These are phyloP conservation scores for Diorhabda carinulata DNA, from an alignment of 1,140 invertebrate genomes.

Conservation along the genomic window DNA sequence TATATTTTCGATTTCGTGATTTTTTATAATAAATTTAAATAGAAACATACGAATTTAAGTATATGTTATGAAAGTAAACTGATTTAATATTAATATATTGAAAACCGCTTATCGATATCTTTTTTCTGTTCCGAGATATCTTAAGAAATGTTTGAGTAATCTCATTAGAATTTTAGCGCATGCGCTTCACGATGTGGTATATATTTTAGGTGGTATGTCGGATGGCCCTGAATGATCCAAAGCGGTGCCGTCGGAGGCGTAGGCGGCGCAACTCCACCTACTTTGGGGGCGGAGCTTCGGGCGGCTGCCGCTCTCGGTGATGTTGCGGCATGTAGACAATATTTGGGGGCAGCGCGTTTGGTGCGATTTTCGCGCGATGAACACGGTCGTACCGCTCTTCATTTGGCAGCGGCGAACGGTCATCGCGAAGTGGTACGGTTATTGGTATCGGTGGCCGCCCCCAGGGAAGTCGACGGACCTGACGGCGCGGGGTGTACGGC, in stretches of 20 bases:
- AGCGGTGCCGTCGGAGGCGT: constrained; percentile 35
- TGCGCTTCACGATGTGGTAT: too few relatives aligned
- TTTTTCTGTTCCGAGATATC: too few relatives aligned
- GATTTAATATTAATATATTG: too few relatives aligned
- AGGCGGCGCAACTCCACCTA: constrained; percentile 30
- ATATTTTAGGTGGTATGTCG: constrained; percentile 34
- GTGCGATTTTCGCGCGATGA: constrained; percentile 44
- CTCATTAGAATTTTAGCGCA: too few relatives aligned
- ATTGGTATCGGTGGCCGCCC: constrained; percentile 48
- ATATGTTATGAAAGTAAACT: too few relatives aligned
- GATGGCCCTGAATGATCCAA: constrained; percentile 37
- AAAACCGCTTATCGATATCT: too few relatives aligned
- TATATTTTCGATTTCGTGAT: too few relatives aligned
- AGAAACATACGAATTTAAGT: too few relatives aligned
- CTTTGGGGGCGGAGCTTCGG: constrained; percentile 50
- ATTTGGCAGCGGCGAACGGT: constrained; percentile 47
- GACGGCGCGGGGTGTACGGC: constrained; percentile 63
- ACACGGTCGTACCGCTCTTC: constrained; percentile 43
- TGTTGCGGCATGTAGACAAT: constrained; percentile 48
- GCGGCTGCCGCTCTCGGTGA: constrained; percentile 54
- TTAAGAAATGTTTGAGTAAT: too few relatives aligned
- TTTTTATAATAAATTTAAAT: too few relatives aligned
- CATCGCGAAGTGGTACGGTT: constrained; percentile 46
- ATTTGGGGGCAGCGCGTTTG: constrained; percentile 46
- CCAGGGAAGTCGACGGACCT: constrained; percentile 45